Base-by-base conservation (phyloP, 1,140 invertebrate species). In the Araneus ventricosus region DNA sequence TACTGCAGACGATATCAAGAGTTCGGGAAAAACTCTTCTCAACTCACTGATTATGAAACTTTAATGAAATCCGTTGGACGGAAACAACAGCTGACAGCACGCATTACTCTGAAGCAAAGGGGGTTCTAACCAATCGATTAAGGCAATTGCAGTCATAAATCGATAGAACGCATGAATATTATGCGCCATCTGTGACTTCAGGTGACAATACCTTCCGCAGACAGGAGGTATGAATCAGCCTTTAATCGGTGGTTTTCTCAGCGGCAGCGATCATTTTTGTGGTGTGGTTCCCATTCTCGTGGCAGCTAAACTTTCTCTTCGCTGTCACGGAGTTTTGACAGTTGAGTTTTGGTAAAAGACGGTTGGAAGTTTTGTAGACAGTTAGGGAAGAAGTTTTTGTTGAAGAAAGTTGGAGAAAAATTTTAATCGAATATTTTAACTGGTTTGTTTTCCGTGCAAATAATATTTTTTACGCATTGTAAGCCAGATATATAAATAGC, bases 181-280 rank as follows among this genome's bases (percentile, higher is more conserved):
- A 75, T 75, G 67, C 67, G 67, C 34, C 67, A 75, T 75, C 17
- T 75, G 27, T 75, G 27, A 34, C 67, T 75, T 75, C 67, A 75
- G 10, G 67, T 75, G 67, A 75, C 67, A 75, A 75, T 75, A 75
- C 27, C 17, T 75, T 30, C 5, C 20, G 59, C 5, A 22, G 59
- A 61, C 59, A 63, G 22, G 67, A 22, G 27, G 67, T 20, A 75
- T 75, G 67, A 75, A 17, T 75, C 67, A 75, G 27, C 17, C 61
- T 37, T 75, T 34, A 34, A 63, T 34, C 8, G 30, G 27, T 75
- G 67, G 67, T 17, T 75, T 75, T 75, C 27, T 34, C n/a, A 24
- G 6, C 24, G 22, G 59, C 17, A 30, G 30, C 27, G 67, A 8
- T 34, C 27, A 30, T 75, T 34, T 75, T 34, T 34, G 67, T 20